These are phyloP conservation scores for Mus pahari DNA, from an alignment of 2,113 vertebrate species.

Conservation along the genomic window DNA sequence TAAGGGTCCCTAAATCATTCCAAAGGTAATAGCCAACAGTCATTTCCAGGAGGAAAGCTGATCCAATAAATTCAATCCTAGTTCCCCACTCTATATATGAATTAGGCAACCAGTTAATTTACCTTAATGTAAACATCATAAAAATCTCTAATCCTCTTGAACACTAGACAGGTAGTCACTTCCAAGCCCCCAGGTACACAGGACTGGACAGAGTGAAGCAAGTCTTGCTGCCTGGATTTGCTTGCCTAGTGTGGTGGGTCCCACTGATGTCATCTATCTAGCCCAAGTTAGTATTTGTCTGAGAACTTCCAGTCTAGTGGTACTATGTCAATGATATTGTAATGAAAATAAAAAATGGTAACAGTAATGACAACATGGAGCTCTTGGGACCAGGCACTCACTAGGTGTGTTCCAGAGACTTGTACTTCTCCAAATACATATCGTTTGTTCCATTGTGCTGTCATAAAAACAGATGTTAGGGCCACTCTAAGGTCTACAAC, in stretches of 20 bases:
- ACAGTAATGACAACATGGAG: background rate
- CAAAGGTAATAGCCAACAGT: background rate
- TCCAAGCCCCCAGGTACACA: background rate
- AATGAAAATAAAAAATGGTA: background rate
- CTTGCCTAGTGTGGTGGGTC: background rate
- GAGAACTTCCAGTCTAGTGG: background rate
- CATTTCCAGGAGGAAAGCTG: background rate
- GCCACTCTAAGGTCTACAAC: background rate
- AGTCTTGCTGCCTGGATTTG: background rate
- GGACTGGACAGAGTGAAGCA: background rate
- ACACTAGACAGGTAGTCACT: background rate
- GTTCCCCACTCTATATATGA: background rate
- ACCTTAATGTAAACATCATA: background rate
- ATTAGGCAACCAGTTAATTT: constrained; percentile 26
- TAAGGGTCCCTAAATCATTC: background rate
- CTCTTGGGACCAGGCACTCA: background rate
- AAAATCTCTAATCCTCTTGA: constrained; percentile 22
- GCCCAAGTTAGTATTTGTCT: background rate
- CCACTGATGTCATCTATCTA: background rate
- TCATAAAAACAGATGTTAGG: background rate
- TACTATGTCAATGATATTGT: background rate
- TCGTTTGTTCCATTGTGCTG: background rate
- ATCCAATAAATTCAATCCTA: background rate
- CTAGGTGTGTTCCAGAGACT: background rate
- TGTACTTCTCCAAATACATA: background rate